phyloP scores from a whole-genome alignment of 2,113 vertebrate species.

The Cheilinus undulatus region DNA sequence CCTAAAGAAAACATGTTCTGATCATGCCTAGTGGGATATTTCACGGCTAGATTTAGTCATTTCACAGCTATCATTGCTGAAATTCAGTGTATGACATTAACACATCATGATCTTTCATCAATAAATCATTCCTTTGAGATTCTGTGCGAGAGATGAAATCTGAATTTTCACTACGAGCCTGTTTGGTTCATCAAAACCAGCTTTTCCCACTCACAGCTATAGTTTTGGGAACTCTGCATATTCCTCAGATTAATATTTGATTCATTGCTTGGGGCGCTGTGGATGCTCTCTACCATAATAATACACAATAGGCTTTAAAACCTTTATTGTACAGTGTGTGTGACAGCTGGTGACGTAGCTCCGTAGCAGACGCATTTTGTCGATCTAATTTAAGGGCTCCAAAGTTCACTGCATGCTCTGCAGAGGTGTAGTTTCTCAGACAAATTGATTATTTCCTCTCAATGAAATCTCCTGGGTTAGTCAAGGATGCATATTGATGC shows the following conservation, averaged over 20 bases:
- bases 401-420: constrained; percentile 6
- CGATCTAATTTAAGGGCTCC: constrained; percentile 3
- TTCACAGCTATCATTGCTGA: not conserved
- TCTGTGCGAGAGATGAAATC: not conserved
- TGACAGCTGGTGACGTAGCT: constrained; percentile 39
- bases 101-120: not conserved
- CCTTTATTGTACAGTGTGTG: constrained; percentile 1
- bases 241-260: constrained; percentile 39
- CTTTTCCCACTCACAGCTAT: not conserved
- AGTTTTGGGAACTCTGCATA: not conserved
- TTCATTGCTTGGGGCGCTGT: constrained; percentile 10
- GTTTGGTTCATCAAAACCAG: not conserved
- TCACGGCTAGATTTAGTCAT: not conserved
- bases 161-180: not conserved
- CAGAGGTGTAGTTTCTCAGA: constrained; percentile 18
- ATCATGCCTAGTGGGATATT: not conserved
- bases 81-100: not conserved
- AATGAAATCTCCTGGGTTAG: not conserved
- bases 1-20: not conserved
- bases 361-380: constrained; percentile 16
- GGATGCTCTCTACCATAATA: not conserved
- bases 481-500: not conserved
- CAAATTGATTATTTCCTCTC: constrained; percentile 22
- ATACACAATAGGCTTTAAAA: constrained; percentile 19
- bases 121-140: not conserved